Percentiles rank a stretch among this genome's conserved stretches.
Evolutionary conservation across 2,797 vertebrate species (phyloP).

Genomic region (Trematomus bernacchii): DNA sequence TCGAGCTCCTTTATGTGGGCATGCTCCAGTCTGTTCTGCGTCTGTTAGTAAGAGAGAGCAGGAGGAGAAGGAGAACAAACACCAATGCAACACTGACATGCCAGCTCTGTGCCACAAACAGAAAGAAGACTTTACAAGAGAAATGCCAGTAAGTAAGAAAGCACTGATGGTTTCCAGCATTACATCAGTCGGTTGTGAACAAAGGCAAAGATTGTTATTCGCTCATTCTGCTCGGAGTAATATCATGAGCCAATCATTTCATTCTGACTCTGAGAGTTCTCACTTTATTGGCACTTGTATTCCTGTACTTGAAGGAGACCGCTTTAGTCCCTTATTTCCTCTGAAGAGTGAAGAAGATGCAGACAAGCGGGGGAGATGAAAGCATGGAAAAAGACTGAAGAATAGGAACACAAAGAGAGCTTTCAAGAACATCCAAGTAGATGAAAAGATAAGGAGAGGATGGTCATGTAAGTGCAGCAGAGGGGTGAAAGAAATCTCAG

Average conservation of each 20-base stretch:
- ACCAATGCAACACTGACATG: slow-evolving; percentile 93
- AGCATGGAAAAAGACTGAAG: slow-evolving; percentile 15
- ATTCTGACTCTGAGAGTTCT: slow-evolving; percentile 18
- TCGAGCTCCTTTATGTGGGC: slow-evolving; percentile 99
- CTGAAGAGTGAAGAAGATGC: slow-evolving; percentile 33
- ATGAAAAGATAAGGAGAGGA: slow-evolving; percentile 36
- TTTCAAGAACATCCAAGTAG: slow-evolving; percentile 8
- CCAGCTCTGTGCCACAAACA: slow-evolving; percentile 86
- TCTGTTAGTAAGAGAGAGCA: slow-evolving; percentile 99
- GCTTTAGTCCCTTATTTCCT: slow-evolving; percentile 12
- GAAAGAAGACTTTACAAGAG: slow-evolving; percentile 52
- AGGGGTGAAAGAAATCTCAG: slow-evolving; percentile 22
- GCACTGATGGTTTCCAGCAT: slow-evolving; percentile 27
- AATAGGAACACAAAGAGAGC: slow-evolving; percentile 22
- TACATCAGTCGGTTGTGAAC: slow-evolving; percentile 12
- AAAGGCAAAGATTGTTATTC: slow-evolving; percentile 26
- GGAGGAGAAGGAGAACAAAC: slow-evolving; percentile 84
- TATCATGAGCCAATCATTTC: slow-evolving; percentile 15
- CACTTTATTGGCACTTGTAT: slow-evolving; percentile 60
- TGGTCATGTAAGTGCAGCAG: slow-evolving; percentile 27
- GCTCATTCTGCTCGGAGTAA: slow-evolving; percentile 23
- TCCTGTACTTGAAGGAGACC: slow-evolving; percentile 37
- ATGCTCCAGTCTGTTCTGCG: slow-evolving; percentile 99
- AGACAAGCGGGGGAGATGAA: slow-evolving; percentile 35
- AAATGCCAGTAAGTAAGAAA: slow-evolving; percentile 36